phyloP scores from a whole-genome alignment of 2,888 invertebrate species.

The Ephialtes manifestator region DNA sequence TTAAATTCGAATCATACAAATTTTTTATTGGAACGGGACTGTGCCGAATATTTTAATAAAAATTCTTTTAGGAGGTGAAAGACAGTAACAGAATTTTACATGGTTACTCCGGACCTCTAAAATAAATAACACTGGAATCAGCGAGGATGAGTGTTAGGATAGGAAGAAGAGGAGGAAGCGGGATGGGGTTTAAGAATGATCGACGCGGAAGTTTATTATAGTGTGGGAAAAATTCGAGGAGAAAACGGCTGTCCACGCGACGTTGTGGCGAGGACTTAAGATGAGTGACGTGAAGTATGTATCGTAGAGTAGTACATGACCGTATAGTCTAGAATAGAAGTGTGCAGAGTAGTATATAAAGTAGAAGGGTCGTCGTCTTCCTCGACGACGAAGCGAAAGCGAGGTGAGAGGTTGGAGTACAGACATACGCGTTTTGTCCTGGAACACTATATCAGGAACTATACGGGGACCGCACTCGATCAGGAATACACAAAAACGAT shows the following conservation, averaged over 20 bases:
- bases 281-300: constrained; percentile 64
- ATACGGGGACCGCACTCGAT: constrained; percentile 49
- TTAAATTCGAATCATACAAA: neutral
- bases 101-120: constrained; percentile 12
- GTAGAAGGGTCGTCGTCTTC: constrained; percentile 24
- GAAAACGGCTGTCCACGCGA: constrained; percentile 58
- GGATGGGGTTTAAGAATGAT: constrained; percentile 66
- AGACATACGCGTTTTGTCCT: constrained; percentile 54
- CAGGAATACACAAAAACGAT: constrained; percentile 61
- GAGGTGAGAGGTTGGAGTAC: constrained; percentile 43
- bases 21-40: neutral
- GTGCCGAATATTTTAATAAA: neutral
- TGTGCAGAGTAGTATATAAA: constrained; percentile 30
- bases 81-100: constrained; percentile 23
- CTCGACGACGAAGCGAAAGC: constrained; percentile 31
- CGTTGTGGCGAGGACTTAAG: constrained; percentile 32
- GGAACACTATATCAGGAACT: constrained; percentile 46
- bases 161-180: constrained; percentile 25
- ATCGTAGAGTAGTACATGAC: constrained; percentile 34
- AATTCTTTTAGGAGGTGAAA: neutral
- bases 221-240: constrained; percentile 61
- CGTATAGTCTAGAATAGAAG: constrained; percentile 30
- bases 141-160: constrained; percentile 50
- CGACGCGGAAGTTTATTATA: constrained; percentile 60
- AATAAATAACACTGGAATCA: constrained; percentile 29